A percentile compares a stretch with the other conserved stretches of the same genome.
Conservation (phyloP, 2,113 vertebrate genomes). For the Litocranius walleri region DNA sequence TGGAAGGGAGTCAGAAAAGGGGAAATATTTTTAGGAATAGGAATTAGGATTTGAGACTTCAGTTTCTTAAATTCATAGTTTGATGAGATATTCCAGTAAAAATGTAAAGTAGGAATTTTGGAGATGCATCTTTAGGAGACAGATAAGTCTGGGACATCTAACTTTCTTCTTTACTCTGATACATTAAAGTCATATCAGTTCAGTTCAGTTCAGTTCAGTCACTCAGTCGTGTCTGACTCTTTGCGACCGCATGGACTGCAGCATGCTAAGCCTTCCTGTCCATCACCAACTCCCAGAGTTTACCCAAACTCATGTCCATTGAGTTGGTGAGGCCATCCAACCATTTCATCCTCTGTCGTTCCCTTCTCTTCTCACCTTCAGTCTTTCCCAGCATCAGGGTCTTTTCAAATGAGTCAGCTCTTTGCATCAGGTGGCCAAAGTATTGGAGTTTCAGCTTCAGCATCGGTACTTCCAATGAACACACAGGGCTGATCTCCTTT, state of each 20-base stretch:
- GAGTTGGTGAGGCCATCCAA: background rate
- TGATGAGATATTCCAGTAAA: background rate
- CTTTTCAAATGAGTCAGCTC: background rate
- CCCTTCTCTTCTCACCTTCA: background rate
- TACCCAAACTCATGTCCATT: background rate
- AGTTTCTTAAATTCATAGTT: background rate
- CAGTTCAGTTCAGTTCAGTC: background rate
- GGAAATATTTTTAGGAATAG: background rate
- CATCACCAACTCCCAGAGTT: background rate
- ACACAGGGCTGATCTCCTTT: background rate
- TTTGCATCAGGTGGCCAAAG: background rate
- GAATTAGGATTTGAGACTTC: background rate
- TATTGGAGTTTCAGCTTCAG: background rate
- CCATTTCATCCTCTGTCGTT: background rate
- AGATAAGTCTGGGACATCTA: background rate
- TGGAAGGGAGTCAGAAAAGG: background rate
- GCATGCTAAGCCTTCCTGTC: background rate
- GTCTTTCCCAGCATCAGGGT: background rate
- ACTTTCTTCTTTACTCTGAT: background rate
- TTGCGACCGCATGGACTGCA: background rate
- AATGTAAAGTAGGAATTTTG: background rate
- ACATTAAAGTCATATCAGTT: background rate
- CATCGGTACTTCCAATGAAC: background rate
- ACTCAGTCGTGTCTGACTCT: background rate
- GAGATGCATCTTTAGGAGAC: background rate